Base-by-base conservation (phyloP, 2,113 vertebrate species). In the Pyrgilauda ruficollis region DNA sequence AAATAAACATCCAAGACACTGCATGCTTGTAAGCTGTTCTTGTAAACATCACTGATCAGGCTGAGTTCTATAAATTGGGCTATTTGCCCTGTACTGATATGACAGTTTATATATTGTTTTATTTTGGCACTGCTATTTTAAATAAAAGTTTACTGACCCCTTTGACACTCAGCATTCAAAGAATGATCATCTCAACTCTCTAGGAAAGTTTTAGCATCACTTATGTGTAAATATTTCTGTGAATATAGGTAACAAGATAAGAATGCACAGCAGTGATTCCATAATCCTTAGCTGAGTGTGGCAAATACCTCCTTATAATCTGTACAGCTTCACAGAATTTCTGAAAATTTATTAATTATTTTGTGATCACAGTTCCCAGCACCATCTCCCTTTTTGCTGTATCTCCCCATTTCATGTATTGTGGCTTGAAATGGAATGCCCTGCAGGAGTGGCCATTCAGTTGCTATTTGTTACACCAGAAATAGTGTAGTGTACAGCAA, bases 321-420 rank as follows among this genome's bases (percentile, higher is more conserved):
- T n/a, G 7, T 49, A 33, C 21, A 50, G 24, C 23, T 77, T 83
- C 43, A 47, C 27, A 44, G 35, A 20, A 30, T 55, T 89, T 55
- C 35, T 58, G 56, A 50, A 41, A 37, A 41, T 19, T 26, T 35
- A 3, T 44, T 11, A 1, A 6, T 67, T 53, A 4, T 72, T 61
- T 64, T 63, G 22, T 8, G 16, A 3, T 27, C 4, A 1, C 11
- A 19, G 16, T 59, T 83, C 17, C 8, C 31, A 50, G 44, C 58
- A 53, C 9, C 3, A 2, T 76, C 43, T 85, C 49, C 31, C 13
- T 47, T 31, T 62, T 39, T 53, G 14, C 28, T 0, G 0, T 9
- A 7, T 62, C n/a, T 82, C 30, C 20, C 24, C 15, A 8, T 10
- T 53, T 70, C 1, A 1, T 0, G 0, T 46, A 1, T 17, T 30